Conservation (phyloP, 2,888 invertebrate genomes). For the Physocephala rufipes region DNA sequence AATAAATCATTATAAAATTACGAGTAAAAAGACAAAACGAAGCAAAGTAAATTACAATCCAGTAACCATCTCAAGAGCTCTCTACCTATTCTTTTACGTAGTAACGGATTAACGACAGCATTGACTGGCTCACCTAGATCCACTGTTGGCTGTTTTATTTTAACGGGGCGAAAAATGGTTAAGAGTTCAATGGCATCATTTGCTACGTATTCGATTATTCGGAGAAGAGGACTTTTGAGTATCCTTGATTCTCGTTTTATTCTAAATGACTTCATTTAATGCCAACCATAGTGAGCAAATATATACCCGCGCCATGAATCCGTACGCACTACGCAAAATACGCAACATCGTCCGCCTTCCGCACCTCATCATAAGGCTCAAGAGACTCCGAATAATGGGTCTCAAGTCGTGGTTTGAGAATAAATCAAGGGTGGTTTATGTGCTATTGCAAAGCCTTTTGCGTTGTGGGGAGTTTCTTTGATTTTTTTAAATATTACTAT, state of each 20-base stretch:
- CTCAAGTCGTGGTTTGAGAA: constrained; percentile 1
- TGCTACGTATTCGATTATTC: neutral
- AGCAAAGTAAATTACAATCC: neutral
- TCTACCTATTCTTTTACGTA: neutral
- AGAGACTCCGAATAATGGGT: no score
- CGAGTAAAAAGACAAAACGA: neutral
- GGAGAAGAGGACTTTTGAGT: neutral
- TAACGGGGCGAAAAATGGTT: neutral
- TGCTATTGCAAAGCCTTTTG: constrained; percentile 1
- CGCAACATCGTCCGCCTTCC: no score
- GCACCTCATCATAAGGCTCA: no score
- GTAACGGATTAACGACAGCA: neutral
- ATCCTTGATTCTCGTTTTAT: neutral
- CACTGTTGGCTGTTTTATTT: neutral
- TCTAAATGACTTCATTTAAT: neutral
- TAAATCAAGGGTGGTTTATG: constrained; percentile 32
- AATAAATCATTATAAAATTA: neutral
- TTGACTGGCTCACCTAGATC: neutral
- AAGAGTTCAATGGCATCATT: neutral
- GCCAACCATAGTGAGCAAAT: neutral
- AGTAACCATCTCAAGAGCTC: constrained; percentile 3
- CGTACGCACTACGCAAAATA: no score
- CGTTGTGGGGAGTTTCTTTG: constrained; percentile 11
- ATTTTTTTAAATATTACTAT: constrained; percentile 30
- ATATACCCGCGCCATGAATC: no score